phyloP scores from a whole-genome alignment of 2,113 vertebrate genomes.

The Bujurquina vittata region DNA sequence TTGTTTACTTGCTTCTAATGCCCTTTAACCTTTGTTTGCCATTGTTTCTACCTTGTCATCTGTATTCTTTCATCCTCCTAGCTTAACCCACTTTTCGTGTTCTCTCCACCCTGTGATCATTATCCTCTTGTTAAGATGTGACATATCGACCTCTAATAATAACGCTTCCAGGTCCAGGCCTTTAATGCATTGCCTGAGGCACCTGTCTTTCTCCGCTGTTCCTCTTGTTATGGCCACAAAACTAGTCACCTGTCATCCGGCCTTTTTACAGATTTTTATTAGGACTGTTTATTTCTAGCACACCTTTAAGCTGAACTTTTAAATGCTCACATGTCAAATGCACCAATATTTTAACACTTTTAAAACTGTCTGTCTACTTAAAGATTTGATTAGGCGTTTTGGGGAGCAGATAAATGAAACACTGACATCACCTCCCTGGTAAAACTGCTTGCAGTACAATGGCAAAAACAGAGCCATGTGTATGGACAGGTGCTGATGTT shows the following conservation, averaged over 20 bases:
- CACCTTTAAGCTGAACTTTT: neutral
- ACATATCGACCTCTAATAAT: neutral
- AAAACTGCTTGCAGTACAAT: neutral
- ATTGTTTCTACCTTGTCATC: neutral
- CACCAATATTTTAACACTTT: neutral
- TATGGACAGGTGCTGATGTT: too few relatives aligned
- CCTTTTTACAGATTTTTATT: conserved; percentile 5
- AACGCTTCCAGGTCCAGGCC: neutral
- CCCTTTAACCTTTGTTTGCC: neutral
- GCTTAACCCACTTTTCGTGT: neutral
- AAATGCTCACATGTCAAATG: neutral
- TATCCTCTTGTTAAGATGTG: neutral
- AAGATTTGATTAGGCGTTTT: neutral
- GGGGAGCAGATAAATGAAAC: neutral
- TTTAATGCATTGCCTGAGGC: neutral
- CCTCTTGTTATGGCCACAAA: neutral
- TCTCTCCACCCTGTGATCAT: neutral
- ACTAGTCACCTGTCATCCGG: neutral
- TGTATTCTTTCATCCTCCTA: neutral
- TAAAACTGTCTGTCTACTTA: neutral
- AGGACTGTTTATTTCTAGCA: neutral
- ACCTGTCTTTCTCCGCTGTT: neutral
- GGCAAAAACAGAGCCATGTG: neutral
- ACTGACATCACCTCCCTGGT: neutral
- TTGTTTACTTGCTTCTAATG: neutral